Percentiles rank a stretch among this genome's conserved stretches.
Conservation (phyloP, 2,797 vertebrate species). For the Chelon auratus region DNA sequence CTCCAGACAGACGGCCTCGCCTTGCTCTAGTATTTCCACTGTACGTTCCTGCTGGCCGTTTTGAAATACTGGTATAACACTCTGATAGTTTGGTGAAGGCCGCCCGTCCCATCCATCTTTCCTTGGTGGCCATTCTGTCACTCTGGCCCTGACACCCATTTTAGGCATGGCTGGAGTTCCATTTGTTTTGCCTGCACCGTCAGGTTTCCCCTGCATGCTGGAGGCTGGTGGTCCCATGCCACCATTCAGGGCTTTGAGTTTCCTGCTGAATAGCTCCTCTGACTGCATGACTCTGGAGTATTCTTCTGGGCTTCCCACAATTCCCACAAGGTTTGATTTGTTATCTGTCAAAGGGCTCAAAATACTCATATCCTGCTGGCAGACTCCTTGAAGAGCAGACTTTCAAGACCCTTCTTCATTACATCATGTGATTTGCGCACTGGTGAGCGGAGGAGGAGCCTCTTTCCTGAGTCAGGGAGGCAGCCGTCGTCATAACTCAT, state of each 20-base stretch:
- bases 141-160: conserved; percentile 96
- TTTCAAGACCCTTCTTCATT: conserved; percentile 72
- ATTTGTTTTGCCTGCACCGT: conserved; percentile 88
- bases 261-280: conserved; percentile 94
- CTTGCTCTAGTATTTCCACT: conserved; percentile 79
- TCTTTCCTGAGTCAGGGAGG: conserved; percentile 68
- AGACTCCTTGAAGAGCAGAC: conserved; percentile 74
- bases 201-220: conserved; percentile 84
- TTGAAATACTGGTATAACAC: conserved; percentile 85
- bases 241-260: conserved; percentile 93
- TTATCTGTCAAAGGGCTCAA: conserved; percentile 87
- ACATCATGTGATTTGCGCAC: conserved; percentile 80
- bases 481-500: conserved; percentile 79
- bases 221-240: conserved; percentile 88
- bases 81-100: conserved; percentile 87
- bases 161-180: conserved; percentile 94
- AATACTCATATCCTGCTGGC: conserved; percentile 89
- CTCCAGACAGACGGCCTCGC: conserved; percentile 84
- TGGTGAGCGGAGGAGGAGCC: conserved; percentile 62
- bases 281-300: conserved; percentile 92
- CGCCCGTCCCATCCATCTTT: conserved; percentile 92
- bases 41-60: conserved; percentile 90
- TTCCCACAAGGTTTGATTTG: conserved; percentile 87
- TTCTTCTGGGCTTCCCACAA: conserved; percentile 86
- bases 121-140: conserved; percentile 95